These are phyloP conservation scores for Drosophila neutralis DNA, from an alignment of 2,888 invertebrate species.

Conservation along the genomic window DNA sequence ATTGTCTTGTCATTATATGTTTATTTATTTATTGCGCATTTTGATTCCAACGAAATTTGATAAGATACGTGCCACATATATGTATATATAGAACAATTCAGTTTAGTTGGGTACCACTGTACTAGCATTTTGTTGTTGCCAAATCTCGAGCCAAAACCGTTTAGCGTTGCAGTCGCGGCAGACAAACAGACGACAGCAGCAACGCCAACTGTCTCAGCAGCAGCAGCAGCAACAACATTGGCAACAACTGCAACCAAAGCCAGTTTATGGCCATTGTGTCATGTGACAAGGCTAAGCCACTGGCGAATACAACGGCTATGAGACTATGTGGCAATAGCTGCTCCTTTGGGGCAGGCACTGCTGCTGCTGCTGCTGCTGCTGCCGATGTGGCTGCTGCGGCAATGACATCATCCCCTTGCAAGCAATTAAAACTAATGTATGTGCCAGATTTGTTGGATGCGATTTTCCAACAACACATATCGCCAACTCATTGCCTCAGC, in stretches of 20 bases:
- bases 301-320: not conserved
- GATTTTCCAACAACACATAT: slow-evolving; percentile 53
- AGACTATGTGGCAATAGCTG: slow-evolving; percentile 28
- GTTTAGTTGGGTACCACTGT: slow-evolving; percentile 36
- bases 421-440: slow-evolving; percentile 73
- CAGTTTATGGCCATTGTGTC: slow-evolving; percentile 64
- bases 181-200: slow-evolving; percentile 61
- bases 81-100: not conserved
- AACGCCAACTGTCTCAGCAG: slow-evolving; percentile 46
- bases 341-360: slow-evolving; percentile 8
- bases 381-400: slow-evolving; percentile 17
- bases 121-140: slow-evolving; percentile 16
- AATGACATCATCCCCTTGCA: slow-evolving; percentile 67
- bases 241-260: slow-evolving; percentile 55
- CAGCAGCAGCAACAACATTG: slow-evolving; percentile 27
- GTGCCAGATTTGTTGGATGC: slow-evolving; percentile 69
- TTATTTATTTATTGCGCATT: slow-evolving; percentile 19
- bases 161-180: slow-evolving; percentile 43
- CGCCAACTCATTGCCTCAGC: slow-evolving; percentile 58
- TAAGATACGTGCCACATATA: slow-evolving; percentile 8
- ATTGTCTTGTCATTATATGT: not conserved
- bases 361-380: slow-evolving; percentile 12
- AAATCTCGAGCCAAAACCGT: slow-evolving; percentile 28
- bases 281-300: slow-evolving; percentile 66
- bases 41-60: slow-evolving; percentile 4